Evolutionary conservation across 2,797 vertebrate species (phyloP).

Genomic region (Telmatherina bonti): DNA sequence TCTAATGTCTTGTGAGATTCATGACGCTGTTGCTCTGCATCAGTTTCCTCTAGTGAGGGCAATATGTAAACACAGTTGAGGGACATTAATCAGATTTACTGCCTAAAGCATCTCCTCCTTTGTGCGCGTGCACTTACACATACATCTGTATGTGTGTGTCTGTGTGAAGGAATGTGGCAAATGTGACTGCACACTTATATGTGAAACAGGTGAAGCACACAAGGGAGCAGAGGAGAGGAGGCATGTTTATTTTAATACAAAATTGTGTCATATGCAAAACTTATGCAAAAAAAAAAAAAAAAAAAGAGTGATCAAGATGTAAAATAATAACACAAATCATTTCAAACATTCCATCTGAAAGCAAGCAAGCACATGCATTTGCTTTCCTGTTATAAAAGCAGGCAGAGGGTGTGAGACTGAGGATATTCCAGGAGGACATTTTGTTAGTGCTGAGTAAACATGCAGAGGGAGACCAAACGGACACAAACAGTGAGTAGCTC

Average conservation of each 20-base stretch:
- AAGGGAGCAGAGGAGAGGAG: conserved; percentile 9
- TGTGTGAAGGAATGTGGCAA: conserved; percentile 54
- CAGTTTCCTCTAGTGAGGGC: conserved; percentile 37
- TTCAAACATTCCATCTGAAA: conserved; percentile 38
- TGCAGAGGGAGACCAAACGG: conserved; percentile 58
- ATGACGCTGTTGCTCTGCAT: conserved; percentile 44
- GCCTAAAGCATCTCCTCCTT: conserved; percentile 38
- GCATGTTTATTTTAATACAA: conserved; percentile 14
- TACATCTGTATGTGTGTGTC: conserved; percentile 16
- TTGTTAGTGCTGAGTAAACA: conserved; percentile 70
- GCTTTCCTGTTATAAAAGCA: conserved; percentile 20
- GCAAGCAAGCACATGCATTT: conserved; percentile 57
- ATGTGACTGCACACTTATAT: conserved; percentile 52
- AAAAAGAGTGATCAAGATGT: conserved; percentile 45
- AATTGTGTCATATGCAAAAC: too few relatives aligned
- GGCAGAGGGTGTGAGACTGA: conserved; percentile 43
- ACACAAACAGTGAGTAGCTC: conserved; percentile 67
- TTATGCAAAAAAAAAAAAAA: too few relatives aligned
- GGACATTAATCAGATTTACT: conserved; percentile 71
- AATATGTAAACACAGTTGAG: conserved; percentile 59
- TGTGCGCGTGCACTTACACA: conserved; percentile 14
- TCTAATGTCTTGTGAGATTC: conserved; percentile 63
- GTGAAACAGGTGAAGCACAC: conserved; percentile 51
- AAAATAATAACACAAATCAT: conserved; percentile 47
- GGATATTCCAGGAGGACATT: conserved; percentile 28